Percentiles rank a stretch among this genome's conserved stretches.
phyloP scores from a whole-genome alignment of 2,113 vertebrate species.

The Carassius gibelio region DNA sequence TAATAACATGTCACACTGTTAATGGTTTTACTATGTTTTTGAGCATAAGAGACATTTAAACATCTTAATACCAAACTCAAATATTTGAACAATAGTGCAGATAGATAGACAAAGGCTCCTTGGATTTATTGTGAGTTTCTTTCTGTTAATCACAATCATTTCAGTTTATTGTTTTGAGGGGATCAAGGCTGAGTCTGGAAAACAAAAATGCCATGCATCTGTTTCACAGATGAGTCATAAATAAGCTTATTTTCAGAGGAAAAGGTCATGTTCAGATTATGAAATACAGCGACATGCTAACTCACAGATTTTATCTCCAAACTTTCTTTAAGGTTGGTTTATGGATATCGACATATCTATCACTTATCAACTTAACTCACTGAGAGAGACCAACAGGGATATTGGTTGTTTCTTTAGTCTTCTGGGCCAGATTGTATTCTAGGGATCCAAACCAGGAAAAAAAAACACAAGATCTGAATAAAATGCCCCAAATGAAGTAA shows the following conservation, averaged over 20 bases:
- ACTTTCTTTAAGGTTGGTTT: neutral
- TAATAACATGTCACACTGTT: neutral
- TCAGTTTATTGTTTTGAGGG: neutral
- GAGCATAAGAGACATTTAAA: neutral
- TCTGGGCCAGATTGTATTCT: neutral
- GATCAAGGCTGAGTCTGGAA: neutral
- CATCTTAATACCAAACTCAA: neutral
- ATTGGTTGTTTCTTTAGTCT: neutral
- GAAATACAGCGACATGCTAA: neutral
- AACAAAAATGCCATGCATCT: neutral
- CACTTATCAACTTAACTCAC: slow-evolving; percentile 5
- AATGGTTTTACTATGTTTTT: neutral
- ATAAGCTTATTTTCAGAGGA: neutral
- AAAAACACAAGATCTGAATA: neutral
- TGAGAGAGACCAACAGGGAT: neutral
- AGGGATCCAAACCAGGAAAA: neutral
- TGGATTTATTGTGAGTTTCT: neutral
- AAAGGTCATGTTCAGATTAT: neutral
- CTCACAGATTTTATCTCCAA: slow-evolving; percentile 4
- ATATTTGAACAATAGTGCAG: neutral
- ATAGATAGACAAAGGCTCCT: neutral
- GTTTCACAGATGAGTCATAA: neutral
- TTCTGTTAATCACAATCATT: neutral
- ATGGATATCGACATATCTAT: neutral
- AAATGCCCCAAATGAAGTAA: neutral